Percentiles rank a stretch among this genome's conserved stretches.
phyloP scores from a whole-genome alignment of 1,140 invertebrate species.

The Aricia agestis region DNA sequence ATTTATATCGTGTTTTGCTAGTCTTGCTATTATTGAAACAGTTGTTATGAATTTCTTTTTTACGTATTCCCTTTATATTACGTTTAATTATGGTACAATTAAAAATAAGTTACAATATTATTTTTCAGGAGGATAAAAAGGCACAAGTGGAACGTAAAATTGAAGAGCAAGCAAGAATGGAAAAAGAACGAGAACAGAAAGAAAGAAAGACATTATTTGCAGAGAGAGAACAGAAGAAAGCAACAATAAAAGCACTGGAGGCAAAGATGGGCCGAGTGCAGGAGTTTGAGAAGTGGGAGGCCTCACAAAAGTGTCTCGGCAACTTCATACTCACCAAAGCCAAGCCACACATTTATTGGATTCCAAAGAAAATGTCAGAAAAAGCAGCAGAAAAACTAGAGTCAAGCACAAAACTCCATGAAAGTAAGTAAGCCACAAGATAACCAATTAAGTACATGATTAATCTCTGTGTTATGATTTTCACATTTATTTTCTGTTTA shows the following conservation, averaged over 20 bases:
- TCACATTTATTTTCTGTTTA: no score
- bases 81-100: no score
- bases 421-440: constrained; percentile 65
- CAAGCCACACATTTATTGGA: constrained; percentile 91
- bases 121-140: constrained; percentile 66
- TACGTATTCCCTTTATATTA: no score
- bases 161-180: constrained; percentile 91
- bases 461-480: no score
- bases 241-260: constrained; percentile 92
- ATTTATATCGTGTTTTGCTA: no score
- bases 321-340: constrained; percentile 93
- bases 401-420: constrained; percentile 71
- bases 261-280: constrained; percentile 91
- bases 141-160: constrained; percentile 95
- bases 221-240: constrained; percentile 90
- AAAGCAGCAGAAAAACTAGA: constrained; percentile 71
- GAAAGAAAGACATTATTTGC: constrained; percentile 91
- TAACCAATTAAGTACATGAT: no score
- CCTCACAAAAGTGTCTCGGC: constrained; percentile 83
- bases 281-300: constrained; percentile 93
- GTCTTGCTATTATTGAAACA: no score
- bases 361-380: constrained; percentile 84
- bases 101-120: constrained; percentile 36
- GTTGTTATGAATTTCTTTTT: no score
- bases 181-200: constrained; percentile 89